Percentiles rank a stretch among this genome's conserved stretches.
Conservation (phyloP, 2,113 vertebrate genomes). For the Meles meles region DNA sequence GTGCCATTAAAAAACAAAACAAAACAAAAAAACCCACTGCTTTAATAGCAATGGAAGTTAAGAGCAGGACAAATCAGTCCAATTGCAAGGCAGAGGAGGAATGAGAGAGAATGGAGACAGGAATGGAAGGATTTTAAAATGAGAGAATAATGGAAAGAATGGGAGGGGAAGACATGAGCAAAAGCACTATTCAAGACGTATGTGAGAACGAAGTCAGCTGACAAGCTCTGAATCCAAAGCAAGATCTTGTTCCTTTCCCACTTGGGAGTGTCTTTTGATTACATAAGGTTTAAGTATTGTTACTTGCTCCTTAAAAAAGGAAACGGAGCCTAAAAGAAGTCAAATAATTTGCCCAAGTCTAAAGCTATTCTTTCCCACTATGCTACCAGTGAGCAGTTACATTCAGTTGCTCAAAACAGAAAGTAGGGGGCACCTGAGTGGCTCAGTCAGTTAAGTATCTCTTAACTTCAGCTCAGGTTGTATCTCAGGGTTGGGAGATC, state of each 20-base stretch:
- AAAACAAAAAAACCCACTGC: background rate
- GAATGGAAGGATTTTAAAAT: background rate
- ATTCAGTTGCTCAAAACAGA: background rate
- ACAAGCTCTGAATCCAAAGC: background rate
- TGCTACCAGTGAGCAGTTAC: background rate
- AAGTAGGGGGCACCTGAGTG: background rate
- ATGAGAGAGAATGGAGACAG: background rate
- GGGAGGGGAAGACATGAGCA: background rate
- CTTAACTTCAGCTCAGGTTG: background rate
- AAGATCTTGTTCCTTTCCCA: background rate
- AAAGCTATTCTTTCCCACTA: background rate
- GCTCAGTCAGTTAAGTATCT: background rate
- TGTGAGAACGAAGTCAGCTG: background rate
- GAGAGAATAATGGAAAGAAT: background rate
- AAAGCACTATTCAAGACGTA: background rate
- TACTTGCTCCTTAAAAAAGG: background rate
- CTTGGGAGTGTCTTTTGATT: background rate
- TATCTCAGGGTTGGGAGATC: background rate
- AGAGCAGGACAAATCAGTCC: background rate
- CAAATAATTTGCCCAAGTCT: background rate
- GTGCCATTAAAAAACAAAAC: background rate
- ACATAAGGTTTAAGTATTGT: background rate
- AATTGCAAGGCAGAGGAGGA: background rate
- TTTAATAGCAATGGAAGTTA: background rate
- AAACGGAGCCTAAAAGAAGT: background rate